A percentile compares a stretch with the other conserved stretches of the same genome.
Conservation (phyloP, 2,797 vertebrate genomes). For the Tenualosa thibaudeaui region DNA sequence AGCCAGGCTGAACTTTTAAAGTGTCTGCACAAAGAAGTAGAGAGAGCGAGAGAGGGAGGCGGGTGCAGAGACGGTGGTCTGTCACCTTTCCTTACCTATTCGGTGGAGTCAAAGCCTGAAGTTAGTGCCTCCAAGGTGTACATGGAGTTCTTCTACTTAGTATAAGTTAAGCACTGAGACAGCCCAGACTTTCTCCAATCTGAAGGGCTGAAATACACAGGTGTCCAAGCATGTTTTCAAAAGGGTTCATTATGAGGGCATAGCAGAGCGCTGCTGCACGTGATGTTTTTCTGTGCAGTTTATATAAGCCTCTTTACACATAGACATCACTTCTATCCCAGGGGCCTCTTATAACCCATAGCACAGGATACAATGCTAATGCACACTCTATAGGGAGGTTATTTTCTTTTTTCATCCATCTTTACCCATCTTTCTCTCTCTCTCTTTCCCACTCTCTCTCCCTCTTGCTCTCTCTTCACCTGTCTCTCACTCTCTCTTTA, state of each 20-base stretch:
- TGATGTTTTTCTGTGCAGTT: not conserved
- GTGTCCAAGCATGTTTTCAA: not conserved
- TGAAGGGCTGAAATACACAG: not conserved
- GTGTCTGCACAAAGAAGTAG: not conserved
- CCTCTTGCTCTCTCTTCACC: slow-evolving; percentile 26
- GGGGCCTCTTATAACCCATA: not conserved
- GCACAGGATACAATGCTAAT: not conserved
- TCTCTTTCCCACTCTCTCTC: not conserved
- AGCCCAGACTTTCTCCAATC: not conserved
- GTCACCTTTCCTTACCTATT: not conserved
- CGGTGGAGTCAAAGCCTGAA: not conserved
- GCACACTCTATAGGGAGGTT: not conserved
- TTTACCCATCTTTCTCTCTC: not conserved
- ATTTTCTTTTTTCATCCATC: not conserved
- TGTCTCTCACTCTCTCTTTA: not conserved
- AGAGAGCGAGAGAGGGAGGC: not conserved
- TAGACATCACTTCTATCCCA: not conserved
- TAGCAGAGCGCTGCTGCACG: not conserved
- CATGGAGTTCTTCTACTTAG: too few relatives aligned
- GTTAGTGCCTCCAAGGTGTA: not conserved
- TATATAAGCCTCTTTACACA: not conserved
- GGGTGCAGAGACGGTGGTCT: not conserved
- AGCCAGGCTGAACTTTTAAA: slow-evolving; percentile 20
- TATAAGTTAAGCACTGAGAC: not conserved
- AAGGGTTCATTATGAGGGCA: not conserved